A percentile compares a stretch with the other conserved stretches of the same genome.
These are phyloP conservation scores for Scrobipalpa atriplicella DNA, from an alignment of 2,888 invertebrate genomes.

Conservation along the genomic window DNA sequence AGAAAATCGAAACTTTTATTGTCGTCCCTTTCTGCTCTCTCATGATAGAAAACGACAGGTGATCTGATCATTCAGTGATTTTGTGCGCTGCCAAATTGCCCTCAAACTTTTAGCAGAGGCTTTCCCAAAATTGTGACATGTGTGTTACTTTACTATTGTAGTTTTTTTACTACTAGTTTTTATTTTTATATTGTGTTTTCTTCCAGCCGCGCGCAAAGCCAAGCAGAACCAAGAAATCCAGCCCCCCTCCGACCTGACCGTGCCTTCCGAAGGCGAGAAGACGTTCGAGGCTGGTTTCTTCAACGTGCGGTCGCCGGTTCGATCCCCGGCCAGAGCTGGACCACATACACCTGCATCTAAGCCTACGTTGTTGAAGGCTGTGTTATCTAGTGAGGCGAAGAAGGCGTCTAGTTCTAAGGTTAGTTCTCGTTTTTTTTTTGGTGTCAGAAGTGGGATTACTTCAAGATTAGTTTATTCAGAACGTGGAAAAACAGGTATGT, in stretches of 20 bases:
- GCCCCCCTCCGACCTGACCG: background rate
- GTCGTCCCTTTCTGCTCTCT: too few relatives aligned
- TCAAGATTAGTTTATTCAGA: too few relatives aligned
- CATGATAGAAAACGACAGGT: too few relatives aligned
- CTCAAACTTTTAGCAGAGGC: too few relatives aligned
- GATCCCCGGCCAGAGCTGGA: conserved; percentile 45
- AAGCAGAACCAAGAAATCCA: conserved; percentile 48
- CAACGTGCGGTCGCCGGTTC: conserved; percentile 67
- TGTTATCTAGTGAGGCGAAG: conserved; percentile 69
- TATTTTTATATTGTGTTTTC: background rate
- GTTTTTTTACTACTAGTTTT: background rate
- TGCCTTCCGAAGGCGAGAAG: conserved; percentile 43
- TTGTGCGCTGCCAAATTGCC: too few relatives aligned
- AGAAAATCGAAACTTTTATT: too few relatives aligned
- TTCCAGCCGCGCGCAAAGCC: conserved; percentile 66
- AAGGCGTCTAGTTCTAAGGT: conserved; percentile 65
- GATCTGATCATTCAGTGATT: too few relatives aligned
- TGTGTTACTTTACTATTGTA: too few relatives aligned
- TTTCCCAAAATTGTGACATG: too few relatives aligned
- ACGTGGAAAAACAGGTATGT: too few relatives aligned
- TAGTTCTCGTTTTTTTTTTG: background rate
- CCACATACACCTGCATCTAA: conserved; percentile 37
- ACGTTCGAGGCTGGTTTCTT: conserved; percentile 77
- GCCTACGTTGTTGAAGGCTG: conserved; percentile 55
- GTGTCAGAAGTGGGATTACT: too few relatives aligned